Evolutionary conservation across 64 coral and sea anemone species (phyloP).

Genomic region (Montipora cactus): DNA sequence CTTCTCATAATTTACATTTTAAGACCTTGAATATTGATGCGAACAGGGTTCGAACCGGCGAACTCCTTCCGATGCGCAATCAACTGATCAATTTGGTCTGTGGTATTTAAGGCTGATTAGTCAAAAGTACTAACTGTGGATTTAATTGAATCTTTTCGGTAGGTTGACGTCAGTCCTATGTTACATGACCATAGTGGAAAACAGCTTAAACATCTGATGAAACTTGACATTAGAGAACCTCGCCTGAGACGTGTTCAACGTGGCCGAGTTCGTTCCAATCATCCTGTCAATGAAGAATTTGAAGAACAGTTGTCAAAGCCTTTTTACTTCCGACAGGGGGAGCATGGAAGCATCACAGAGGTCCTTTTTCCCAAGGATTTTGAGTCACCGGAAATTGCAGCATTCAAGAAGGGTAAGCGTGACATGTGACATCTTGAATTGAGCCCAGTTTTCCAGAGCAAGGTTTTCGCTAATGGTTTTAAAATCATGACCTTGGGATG

Average conservation of each 20-base stretch:
- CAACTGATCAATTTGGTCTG: no score
- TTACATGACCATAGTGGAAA: constrained; percentile 21
- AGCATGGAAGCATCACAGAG: constrained; percentile 58
- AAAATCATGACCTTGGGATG: no score
- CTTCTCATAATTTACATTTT: no score
- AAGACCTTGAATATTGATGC: no score
- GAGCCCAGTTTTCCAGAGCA: no score
- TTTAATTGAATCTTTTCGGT: neutral
- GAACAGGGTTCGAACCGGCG: no score
- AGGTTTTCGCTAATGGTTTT: no score
- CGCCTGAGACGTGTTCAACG: constrained; percentile 56
- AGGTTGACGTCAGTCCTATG: constrained; percentile 59
- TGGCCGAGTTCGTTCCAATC: constrained; percentile 21
- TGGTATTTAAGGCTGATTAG: no score
- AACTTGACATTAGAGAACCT: constrained; percentile 50
- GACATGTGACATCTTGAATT: no score
- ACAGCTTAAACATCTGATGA: constrained; percentile 12
- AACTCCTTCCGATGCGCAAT: no score
- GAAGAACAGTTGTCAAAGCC: constrained; percentile 66
- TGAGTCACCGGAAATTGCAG: constrained; percentile 44
- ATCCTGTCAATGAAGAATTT: constrained; percentile 79
- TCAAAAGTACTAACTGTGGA: no score
- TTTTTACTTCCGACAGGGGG: constrained; percentile 71
- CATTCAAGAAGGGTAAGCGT: constrained; percentile 64
- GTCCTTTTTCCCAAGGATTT: constrained; percentile 57